Conservation (phyloP, 1,140 invertebrate species). For the Palaemon carinicauda region DNA sequence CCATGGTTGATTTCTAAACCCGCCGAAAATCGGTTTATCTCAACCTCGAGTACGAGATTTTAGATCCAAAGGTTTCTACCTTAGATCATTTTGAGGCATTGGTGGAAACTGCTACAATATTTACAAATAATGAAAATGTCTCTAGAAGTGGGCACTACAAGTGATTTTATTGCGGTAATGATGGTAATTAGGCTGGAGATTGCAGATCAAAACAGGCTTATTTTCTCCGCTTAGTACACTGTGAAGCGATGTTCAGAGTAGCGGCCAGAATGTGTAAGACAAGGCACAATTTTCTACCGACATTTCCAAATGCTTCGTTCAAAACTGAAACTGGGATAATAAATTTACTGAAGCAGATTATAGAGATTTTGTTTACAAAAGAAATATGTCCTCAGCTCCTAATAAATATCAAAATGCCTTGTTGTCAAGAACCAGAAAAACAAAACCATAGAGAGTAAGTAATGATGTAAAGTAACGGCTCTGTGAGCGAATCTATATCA, state of each 20-base stretch:
- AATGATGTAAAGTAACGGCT: neutral
- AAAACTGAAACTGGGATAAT: neutral
- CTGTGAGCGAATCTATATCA: conserved; percentile 21
- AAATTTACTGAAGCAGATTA: neutral
- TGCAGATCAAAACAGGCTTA: neutral
- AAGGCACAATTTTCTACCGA: neutral
- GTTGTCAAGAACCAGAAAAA: neutral
- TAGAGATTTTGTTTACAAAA: too few relatives aligned
- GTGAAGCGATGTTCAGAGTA: conserved; percentile 15
- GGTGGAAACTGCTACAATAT: too few relatives aligned
- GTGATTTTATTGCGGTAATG: too few relatives aligned
- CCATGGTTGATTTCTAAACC: neutral
- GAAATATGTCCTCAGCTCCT: neutral
- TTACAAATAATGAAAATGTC: too few relatives aligned
- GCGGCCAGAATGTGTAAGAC: neutral
- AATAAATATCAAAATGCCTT: neutral
- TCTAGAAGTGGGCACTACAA: too few relatives aligned
- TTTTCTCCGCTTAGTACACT: conserved; percentile 5
- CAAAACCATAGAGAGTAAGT: neutral
- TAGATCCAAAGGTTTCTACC: too few relatives aligned
- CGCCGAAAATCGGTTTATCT: neutral
- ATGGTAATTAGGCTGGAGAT: neutral
- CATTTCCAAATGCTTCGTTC: neutral
- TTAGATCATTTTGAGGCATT: too few relatives aligned
- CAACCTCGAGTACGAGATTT: neutral